Evolutionary conservation across 1,140 invertebrate species (phyloP), one percentile per base, ranked within the genome.

Genomic region (Drosophila ficusphila): DNA sequence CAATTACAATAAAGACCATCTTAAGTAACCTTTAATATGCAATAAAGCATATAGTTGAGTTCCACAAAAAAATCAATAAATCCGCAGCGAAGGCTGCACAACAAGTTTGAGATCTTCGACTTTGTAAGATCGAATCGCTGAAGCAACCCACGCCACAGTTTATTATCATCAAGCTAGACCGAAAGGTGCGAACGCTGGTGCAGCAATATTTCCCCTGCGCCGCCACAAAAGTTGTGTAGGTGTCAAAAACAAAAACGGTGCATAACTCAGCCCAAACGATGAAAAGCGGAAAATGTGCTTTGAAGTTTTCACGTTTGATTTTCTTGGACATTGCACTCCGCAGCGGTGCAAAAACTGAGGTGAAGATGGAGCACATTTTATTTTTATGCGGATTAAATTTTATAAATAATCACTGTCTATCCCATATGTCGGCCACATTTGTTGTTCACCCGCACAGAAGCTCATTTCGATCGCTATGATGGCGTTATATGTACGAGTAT

Each of bases 211-310:
- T 41, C 49, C 36, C 48, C 12, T 47, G 29, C 27, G 31, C 46
- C 12, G n/a, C 27, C 36, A 11, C 31, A 58, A 61, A 58, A 44
- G 44, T 58, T 69, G 81, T 86, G 81, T 86, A 86, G 81, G 81
- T 86, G 81, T 88, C 82, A 86, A 86, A 82, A 83, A 76, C 58
- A 71, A 68, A 78, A 57, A 34, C 62, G 29, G 46, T 51, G 33
- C 58, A 64, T 56, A 79, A 68, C 54, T 44, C 41, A 68, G 53
- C 52, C 51, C 57, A 23, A 54, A 53, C 47, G 68, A 68, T 68
- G 53, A 68, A 12, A 39, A 57, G 79, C 78, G 78, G 79, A 72
- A 73, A 79, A 67, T 56, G 34, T 51, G 54, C 82, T 88, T 86
- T 81, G 77, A 86, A 74, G 82, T 86, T 57, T 58, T 58, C 52